A percentile compares a stretch with the other conserved stretches of the same genome.
Evolutionary conservation across 2,113 vertebrate species (phyloP).

Genomic region (Amphiprion percula): DNA sequence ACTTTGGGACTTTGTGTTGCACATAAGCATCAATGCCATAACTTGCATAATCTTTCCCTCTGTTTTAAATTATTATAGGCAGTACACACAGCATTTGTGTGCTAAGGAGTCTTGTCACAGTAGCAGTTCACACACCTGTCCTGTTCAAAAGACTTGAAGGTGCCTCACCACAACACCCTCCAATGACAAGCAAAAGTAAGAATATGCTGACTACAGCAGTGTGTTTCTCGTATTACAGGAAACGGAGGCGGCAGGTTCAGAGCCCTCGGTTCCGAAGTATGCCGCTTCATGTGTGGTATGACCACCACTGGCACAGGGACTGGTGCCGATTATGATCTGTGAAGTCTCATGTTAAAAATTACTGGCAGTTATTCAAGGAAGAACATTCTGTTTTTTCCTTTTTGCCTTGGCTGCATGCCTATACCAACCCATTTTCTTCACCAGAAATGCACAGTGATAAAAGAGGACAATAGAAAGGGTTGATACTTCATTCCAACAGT

Average conservation of each 20-base stretch:
- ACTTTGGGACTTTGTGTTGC: too few species aligned
- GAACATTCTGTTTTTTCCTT: conserved; percentile 22
- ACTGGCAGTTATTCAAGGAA: not conserved
- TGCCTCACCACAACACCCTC: conserved; percentile 32
- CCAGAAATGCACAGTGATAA: conserved; percentile 1
- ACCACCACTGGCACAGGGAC: not conserved
- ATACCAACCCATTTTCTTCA: not conserved
- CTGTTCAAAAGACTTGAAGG: conserved; percentile 2
- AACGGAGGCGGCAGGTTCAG: conserved; percentile 48
- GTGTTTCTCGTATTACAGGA: conserved; percentile 69
- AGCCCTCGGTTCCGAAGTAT: conserved; percentile 4
- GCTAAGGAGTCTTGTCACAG: not conserved
- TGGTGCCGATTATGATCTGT: conserved; percentile 11
- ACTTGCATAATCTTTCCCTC: not conserved
- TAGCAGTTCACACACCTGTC: conserved; percentile 29
- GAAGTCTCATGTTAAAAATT: not conserved
- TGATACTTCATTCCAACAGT: conserved; percentile 15
- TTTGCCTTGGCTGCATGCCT: conserved; percentile 1
- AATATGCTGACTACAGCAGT: conserved; percentile 55
- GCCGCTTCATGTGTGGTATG: conserved; percentile 20
- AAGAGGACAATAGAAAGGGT: not conserved
- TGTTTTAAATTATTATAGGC: too few species aligned
- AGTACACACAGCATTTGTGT: not conserved
- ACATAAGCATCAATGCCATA: too few species aligned
- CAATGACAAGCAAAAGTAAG: conserved; percentile 46